Conservation (phyloP, 2,797 vertebrate genomes). For the Pempheris klunzingeri region DNA sequence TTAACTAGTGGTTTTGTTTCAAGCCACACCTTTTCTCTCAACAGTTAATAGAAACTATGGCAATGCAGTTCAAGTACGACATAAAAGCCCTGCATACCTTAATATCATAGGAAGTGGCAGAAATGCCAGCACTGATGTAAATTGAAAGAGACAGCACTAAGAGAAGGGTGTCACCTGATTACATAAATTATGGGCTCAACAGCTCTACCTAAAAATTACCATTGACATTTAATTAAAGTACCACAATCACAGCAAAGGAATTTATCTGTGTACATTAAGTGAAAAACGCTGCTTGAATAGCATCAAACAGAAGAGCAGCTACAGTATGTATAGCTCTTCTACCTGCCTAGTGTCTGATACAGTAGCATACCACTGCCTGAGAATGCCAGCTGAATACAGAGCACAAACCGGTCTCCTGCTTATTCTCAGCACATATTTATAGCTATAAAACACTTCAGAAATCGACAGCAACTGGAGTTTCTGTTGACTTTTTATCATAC, state of each 20-base stretch:
- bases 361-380: conserved; percentile 53
- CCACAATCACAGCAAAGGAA: conserved; percentile 4
- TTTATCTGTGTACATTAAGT: not conserved
- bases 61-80: not conserved
- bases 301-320: conserved; percentile 48
- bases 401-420: conserved; percentile 41
- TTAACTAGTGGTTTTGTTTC: not conserved
- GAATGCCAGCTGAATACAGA: conserved; percentile 68
- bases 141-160: conserved; percentile 27
- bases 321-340: conserved; percentile 40
- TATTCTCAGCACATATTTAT: conserved; percentile 70
- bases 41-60: not conserved
- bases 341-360: conserved; percentile 51
- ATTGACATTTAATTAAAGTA: conserved; percentile 33
- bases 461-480: conserved; percentile 44
- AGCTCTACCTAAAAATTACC: conserved; percentile 6
- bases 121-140: not conserved
- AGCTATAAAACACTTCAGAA: conserved; percentile 50
- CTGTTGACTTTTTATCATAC: conserved; percentile 48
- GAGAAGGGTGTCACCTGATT: conserved; percentile 6
- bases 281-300: conserved; percentile 40
- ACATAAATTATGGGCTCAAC: not conserved
- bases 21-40: not conserved
- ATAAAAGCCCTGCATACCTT: not conserved
- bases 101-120: conserved; percentile 4